Percentiles rank a stretch among this genome's conserved stretches.
Evolutionary conservation across 2,888 invertebrate genomes (phyloP).

Genomic region (Leptura quadrifasciata): DNA sequence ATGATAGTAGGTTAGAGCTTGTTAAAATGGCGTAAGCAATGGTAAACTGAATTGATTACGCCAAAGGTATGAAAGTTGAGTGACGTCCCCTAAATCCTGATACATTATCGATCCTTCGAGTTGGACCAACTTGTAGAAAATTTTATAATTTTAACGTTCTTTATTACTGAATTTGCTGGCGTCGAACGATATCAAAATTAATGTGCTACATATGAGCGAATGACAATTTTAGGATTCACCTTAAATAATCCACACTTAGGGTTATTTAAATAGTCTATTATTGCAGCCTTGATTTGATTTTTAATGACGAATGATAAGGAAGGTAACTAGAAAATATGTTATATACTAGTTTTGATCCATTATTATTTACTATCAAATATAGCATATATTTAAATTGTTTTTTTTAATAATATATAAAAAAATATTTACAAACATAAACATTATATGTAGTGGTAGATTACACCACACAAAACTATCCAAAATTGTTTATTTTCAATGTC

Average conservation of each 20-base stretch:
- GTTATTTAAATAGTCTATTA: too few relatives aligned
- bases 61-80: slow-evolving; percentile 17
- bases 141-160: background rate
- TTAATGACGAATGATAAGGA: too few relatives aligned
- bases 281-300: too few relatives aligned
- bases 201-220: background rate
- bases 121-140: background rate
- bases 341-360: too few relatives aligned
- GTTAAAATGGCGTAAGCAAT: slow-evolving; percentile 25
- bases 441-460: too few relatives aligned
- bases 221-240: background rate
- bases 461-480: too few relatives aligned
- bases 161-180: background rate
- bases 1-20: slow-evolving; percentile 9
- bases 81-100: slow-evolving; percentile 19
- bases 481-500: too few relatives aligned
- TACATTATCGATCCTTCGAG: slow-evolving; percentile 14
- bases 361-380: too few relatives aligned
- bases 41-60: slow-evolving; percentile 24
- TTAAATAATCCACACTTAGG: background rate
- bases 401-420: too few relatives aligned
- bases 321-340: too few relatives aligned
- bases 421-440: too few relatives aligned
- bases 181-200: background rate
- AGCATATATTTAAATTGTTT: too few relatives aligned